These are phyloP conservation scores for Leptopilina clavipes DNA, from an alignment of 1,140 invertebrate genomes.

Conservation along the genomic window DNA sequence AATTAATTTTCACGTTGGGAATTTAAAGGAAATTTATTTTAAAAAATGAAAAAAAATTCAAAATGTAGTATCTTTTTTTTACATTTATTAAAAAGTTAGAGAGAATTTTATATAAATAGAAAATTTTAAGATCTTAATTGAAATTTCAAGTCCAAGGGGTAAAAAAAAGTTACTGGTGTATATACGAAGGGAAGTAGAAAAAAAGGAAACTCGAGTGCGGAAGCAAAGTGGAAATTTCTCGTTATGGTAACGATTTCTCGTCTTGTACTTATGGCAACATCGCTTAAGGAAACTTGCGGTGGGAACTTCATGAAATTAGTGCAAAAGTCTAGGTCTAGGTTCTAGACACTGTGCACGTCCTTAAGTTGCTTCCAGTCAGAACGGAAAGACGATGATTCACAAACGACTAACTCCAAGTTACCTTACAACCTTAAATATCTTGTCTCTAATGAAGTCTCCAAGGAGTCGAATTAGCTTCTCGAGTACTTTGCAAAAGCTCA, in stretches of 20 bases:
- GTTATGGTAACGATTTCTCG: slow-evolving; percentile 18
- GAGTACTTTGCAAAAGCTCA: slow-evolving; percentile 11
- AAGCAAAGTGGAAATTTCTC: slow-evolving; percentile 25
- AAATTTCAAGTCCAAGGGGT: background rate
- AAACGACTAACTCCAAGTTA: slow-evolving; percentile 16
- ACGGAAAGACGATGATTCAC: slow-evolving; percentile 27
- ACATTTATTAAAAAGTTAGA: background rate
- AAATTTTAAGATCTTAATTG: background rate
- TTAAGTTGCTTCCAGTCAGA: slow-evolving; percentile 4
- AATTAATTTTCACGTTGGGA: too few species aligned
- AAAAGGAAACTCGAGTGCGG: background rate
- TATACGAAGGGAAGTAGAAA: background rate
- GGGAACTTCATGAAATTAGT: background rate
- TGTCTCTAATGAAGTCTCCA: slow-evolving; percentile 28
- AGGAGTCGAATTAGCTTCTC: slow-evolving; percentile 11
- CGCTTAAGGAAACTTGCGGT: slow-evolving; percentile 18
- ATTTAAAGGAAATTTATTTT: too few species aligned
- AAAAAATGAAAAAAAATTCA: too few species aligned
- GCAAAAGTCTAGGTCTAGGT: slow-evolving; percentile 28
- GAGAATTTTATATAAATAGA: background rate
- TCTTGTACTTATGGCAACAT: background rate
- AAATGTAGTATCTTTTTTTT: too few species aligned
- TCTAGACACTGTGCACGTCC: slow-evolving; percentile 13
- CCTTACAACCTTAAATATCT: slow-evolving; percentile 11
- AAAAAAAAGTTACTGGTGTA: background rate